A percentile compares a stretch with the other conserved stretches of the same genome.
Conservation (phyloP, 2,797 vertebrate genomes). For the Chiroxiphia lanceolata region DNA sequence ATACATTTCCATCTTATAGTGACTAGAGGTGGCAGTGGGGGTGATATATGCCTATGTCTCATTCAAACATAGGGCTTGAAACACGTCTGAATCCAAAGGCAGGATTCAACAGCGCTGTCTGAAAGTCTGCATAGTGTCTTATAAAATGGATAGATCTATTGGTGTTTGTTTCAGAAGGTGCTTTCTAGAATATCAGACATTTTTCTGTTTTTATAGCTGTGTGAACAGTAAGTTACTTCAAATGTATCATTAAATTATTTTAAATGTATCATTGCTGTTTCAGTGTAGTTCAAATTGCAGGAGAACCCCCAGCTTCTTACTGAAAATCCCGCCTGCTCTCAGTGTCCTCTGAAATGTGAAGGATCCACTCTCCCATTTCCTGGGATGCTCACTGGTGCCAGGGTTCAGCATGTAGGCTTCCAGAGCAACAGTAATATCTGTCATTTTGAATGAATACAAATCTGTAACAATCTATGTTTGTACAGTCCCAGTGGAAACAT, state of each 20-base stretch:
- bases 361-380: neutral
- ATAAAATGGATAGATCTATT: neutral
- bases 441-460: conserved; percentile 68
- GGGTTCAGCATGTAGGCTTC: conserved; percentile 37
- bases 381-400: neutral
- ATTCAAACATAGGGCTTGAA: neutral
- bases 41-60: neutral
- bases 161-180: neutral
- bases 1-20: neutral
- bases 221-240: neutral
- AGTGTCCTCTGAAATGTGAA: neutral
- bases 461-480: conserved; percentile 54
- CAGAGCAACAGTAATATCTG: conserved; percentile 46
- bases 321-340: neutral
- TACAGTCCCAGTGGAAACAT: conserved; percentile 27
- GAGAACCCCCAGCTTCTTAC: neutral
- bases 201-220: neutral
- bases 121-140: neutral
- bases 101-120: neutral
- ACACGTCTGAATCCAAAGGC: neutral
- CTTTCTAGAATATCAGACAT: neutral
- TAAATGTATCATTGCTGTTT: neutral
- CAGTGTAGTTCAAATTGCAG: neutral
- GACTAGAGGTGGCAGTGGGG: neutral
- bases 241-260: neutral